phyloP scores from a whole-genome alignment of 2,888 invertebrate genomes.

The Nephrotoma flavescens region DNA sequence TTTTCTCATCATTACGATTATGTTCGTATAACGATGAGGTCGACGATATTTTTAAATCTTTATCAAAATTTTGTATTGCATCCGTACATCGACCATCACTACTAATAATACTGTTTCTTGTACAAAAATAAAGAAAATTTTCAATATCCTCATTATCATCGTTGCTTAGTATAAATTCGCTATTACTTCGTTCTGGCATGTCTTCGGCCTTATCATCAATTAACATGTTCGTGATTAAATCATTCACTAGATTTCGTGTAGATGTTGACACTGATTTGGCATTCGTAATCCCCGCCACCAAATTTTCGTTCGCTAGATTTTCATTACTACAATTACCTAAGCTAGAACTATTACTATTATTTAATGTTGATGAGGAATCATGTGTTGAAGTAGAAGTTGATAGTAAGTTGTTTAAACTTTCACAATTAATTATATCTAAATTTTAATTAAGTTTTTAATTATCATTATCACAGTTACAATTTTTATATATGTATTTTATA shows the following conservation, averaged over 20 bases:
- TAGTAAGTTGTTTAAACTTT: slow-evolving; percentile 13
- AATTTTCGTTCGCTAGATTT: neutral
- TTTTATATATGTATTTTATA: neutral
- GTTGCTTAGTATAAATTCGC: neutral
- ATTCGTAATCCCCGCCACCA: neutral
- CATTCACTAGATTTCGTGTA: slow-evolving; percentile 2
- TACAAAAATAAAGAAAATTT: slow-evolving; percentile 5
- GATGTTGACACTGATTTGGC: neutral
- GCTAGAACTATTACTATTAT: neutral
- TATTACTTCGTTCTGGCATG: neutral
- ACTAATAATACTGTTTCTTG: neutral
- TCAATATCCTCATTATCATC: neutral
- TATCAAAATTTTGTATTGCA: neutral
- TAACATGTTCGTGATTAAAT: neutral
- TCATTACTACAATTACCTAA: neutral
- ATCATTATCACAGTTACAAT: slow-evolving; percentile 4
- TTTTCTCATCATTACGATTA: neutral
- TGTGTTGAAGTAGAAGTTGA: neutral
- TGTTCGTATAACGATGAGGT: neutral
- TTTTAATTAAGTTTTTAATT: neutral
- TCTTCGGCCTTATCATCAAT: slow-evolving; percentile 1
- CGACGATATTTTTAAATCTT: neutral
- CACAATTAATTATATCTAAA: slow-evolving; percentile 9
- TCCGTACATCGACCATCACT: neutral
- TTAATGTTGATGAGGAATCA: neutral